Conservation (phyloP, 2,888 invertebrate species). For the Torymus aiolomorphi region DNA sequence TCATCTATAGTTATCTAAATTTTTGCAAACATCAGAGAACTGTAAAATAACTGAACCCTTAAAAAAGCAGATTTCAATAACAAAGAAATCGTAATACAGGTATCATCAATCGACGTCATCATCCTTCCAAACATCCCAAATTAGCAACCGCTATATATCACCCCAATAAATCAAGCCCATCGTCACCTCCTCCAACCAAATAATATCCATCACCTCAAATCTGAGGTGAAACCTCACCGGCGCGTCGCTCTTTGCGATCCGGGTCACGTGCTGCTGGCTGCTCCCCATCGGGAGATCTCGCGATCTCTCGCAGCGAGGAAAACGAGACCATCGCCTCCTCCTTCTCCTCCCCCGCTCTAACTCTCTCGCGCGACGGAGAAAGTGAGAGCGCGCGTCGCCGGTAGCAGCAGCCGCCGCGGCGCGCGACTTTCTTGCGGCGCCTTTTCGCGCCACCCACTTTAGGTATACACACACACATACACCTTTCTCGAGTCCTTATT, state of each 20-base stretch:
- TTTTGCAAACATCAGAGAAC: too few relatives aligned
- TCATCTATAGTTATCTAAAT: too few relatives aligned
- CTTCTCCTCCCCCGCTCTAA: slow-evolving; percentile 28
- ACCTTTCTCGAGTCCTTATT: slow-evolving; percentile 43
- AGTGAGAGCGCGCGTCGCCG: slow-evolving; percentile 27
- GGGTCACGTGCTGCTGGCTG: slow-evolving; percentile 37
- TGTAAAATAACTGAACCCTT: too few relatives aligned
- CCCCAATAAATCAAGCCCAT: too few relatives aligned
- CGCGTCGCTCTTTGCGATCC: slow-evolving; percentile 31
- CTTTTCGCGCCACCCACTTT: slow-evolving; percentile 42
- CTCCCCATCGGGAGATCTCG: slow-evolving; percentile 31
- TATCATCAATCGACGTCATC: too few relatives aligned
- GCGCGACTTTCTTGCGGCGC: slow-evolving; percentile 38
- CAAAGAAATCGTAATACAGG: too few relatives aligned
- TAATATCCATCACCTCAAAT: too few relatives aligned
- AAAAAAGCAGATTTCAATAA: too few relatives aligned
- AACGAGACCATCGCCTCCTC: slow-evolving; percentile 23
- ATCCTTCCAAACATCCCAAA: too few relatives aligned
- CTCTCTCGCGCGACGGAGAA: slow-evolving; percentile 33
- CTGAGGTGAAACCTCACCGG: not conserved
- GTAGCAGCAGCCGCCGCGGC: not conserved
- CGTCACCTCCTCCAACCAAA: too few relatives aligned
- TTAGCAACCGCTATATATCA: too few relatives aligned
- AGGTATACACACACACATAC: not conserved
- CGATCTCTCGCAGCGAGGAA: slow-evolving; percentile 33